Percentiles rank a stretch among this genome's conserved stretches.
These are phyloP conservation scores for Peromyscus eremicus DNA, from an alignment of 2,797 vertebrate genomes.

Conservation along the genomic window DNA sequence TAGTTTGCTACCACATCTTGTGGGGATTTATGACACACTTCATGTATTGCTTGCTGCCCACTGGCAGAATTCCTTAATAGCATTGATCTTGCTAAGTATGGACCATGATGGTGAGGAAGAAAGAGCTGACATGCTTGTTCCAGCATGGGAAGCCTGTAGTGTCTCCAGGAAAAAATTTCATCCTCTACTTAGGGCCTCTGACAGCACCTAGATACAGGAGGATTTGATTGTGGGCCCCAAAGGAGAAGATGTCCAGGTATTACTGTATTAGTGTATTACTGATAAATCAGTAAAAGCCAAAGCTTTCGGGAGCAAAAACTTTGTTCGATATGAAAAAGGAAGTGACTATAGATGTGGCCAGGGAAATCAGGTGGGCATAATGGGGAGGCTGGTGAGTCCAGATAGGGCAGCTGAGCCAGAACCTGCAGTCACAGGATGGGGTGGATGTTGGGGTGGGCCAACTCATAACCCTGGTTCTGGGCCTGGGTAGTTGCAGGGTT, in stretches of 20 bases:
- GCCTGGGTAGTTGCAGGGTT: background rate
- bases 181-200: background rate
- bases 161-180: background rate
- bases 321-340: background rate
- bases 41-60: background rate
- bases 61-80: fast-evolving
- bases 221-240: background rate
- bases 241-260: background rate
- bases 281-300: constrained; percentile 18
- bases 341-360: background rate
- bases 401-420: background rate
- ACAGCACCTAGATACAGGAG: background rate
- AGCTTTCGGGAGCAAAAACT: background rate
- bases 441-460: background rate
- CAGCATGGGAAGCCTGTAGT: background rate
- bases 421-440: background rate
- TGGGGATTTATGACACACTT: background rate
- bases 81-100: background rate
- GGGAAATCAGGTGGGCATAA: background rate
- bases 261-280: background rate
- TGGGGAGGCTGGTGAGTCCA: background rate
- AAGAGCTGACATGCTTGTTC: background rate
- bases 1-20: background rate
- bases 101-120: background rate
- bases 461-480: background rate